Evolutionary conservation across 2,113 vertebrate species (phyloP).

Genomic region (Malurus elegans): DNA sequence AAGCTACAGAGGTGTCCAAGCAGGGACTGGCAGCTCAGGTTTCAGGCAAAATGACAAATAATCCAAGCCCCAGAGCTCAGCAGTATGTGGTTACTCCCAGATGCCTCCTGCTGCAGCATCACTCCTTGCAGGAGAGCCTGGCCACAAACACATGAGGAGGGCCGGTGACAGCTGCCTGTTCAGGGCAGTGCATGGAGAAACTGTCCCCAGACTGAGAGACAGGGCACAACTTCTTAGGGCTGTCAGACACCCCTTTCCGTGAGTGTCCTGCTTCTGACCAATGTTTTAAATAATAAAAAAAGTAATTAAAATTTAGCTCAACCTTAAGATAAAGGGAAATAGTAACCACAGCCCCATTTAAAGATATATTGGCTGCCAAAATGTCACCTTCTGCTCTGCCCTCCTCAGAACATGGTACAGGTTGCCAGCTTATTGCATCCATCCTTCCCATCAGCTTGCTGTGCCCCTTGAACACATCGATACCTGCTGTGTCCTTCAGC

Average conservation of each 20-base stretch:
- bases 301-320: not conserved
- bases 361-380: not conserved
- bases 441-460: not conserved
- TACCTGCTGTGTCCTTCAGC: not conserved
- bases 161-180: not conserved
- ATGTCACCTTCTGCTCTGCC: not conserved
- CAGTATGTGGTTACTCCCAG: rapidly evolving
- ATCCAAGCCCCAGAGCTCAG: rapidly evolving
- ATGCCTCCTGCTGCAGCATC: not conserved
- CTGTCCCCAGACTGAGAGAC: not conserved
- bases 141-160: rapidly evolving
- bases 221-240: rapidly evolving
- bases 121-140: not conserved
- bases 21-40: not conserved
- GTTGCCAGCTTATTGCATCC: not conserved
- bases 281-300: not conserved
- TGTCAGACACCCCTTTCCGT: not conserved
- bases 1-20: rapidly evolving
- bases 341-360: not conserved
- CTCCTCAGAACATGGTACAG: not conserved
- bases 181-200: not conserved
- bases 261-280: too few relatives aligned
- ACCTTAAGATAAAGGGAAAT: not conserved
- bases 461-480: rapidly evolving
- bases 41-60: not conserved